phyloP scores from a whole-genome alignment of 2,113 vertebrate genomes.

The Bubo bubo region DNA sequence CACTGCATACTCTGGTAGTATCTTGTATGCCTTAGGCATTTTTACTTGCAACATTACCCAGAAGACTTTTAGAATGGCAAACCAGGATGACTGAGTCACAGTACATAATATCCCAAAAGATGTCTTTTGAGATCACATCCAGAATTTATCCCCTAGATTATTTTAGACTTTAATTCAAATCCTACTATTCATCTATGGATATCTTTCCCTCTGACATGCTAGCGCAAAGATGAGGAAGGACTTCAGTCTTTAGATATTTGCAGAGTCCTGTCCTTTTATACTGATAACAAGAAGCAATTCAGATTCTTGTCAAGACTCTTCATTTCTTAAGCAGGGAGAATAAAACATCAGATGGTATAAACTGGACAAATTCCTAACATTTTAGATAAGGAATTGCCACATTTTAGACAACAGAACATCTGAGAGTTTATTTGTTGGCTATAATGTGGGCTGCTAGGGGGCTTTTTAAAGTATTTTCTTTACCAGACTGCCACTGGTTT shows the following conservation, averaged over 20 bases:
- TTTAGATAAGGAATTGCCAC: background rate
- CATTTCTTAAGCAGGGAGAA: background rate
- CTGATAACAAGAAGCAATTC: background rate
- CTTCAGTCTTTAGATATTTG: background rate
- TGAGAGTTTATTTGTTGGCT: background rate
- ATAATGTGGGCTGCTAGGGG: background rate
- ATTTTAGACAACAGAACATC: background rate
- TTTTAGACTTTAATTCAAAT: background rate
- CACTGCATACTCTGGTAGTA: background rate
- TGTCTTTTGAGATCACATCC: background rate
- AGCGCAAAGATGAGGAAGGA: background rate
- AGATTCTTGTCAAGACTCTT: background rate
- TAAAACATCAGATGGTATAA: background rate
- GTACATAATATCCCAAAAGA: background rate
- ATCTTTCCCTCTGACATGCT: background rate
- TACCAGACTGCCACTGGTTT: background rate
- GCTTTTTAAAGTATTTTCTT: background rate
- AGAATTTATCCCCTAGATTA: background rate
- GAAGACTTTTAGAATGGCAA: background rate
- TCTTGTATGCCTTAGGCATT: conserved; percentile 28
- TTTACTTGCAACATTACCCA: background rate
- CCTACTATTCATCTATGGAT: background rate
- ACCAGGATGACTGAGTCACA: background rate
- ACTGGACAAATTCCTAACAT: background rate
- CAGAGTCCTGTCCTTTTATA: background rate